A percentile compares a stretch with the other conserved stretches of the same genome.
These are phyloP conservation scores for Volucella zonaria DNA, from an alignment of 2,888 invertebrate genomes.

Conservation along the genomic window DNA sequence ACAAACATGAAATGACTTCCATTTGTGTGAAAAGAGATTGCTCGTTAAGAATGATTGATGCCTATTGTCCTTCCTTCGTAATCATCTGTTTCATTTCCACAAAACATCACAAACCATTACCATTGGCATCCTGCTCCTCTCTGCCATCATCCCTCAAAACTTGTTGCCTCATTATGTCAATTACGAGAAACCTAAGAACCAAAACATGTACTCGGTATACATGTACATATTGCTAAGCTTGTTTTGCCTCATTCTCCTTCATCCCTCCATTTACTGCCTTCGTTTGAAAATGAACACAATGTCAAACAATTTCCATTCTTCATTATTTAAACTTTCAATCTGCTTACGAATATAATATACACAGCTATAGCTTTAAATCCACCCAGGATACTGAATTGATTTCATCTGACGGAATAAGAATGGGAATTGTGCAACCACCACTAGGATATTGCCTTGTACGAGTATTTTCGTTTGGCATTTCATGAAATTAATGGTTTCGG, in stretches of 20 bases:
- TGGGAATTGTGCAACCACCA: background rate
- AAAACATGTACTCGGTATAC: background rate
- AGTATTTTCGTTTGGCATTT: constrained; percentile 27
- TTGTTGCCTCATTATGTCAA: constrained; percentile 70
- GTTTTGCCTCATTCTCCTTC: background rate
- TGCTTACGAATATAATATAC: background rate
- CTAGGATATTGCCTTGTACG: background rate
- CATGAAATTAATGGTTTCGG: constrained; percentile 5
- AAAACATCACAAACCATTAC: constrained; percentile 12
- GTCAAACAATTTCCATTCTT: constrained; percentile 8
- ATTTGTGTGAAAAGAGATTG: constrained; percentile 60
- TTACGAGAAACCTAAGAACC: constrained; percentile 19
- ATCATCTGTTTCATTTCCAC: constrained; percentile 35
- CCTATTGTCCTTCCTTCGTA: constrained; percentile 35
- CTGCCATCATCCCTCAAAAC: constrained; percentile 33
- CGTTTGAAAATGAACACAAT: constrained; percentile 25
- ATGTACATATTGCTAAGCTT: too few relatives aligned
- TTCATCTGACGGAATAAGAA: constrained; percentile 14
- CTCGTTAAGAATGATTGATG: constrained; percentile 68
- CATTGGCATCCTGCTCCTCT: background rate
- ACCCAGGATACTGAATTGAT: constrained; percentile 29
- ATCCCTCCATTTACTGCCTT: background rate
- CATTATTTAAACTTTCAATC: constrained; percentile 44
- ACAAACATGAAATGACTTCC: constrained; percentile 8
- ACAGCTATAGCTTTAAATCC: background rate